Percentiles rank a stretch among this genome's conserved stretches.
Conservation (phyloP, 2,888 invertebrate genomes). For the Acleris holmiana region DNA sequence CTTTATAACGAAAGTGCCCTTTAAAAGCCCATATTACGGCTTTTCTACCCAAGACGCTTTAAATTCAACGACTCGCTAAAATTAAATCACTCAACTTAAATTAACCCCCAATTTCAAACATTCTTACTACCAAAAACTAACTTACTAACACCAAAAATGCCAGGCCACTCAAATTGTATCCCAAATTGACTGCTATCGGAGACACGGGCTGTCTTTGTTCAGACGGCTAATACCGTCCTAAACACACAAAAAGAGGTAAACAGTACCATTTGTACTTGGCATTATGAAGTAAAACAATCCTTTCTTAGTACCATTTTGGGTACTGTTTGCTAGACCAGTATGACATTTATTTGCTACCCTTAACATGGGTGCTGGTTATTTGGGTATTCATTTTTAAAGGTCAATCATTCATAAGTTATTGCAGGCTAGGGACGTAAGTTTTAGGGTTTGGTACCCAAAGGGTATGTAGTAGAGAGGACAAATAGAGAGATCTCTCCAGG, state of each 20-base stretch:
- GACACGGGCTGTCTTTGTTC: not conserved
- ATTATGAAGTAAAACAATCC: conserved; percentile 28
- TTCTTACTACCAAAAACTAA: conserved; percentile 9
- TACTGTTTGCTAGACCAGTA: conserved; percentile 8
- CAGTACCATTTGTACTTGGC: conserved; percentile 27
- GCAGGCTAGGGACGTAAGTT: no score
- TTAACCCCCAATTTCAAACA: no score
- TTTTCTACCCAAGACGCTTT: no score
- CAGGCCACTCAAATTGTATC: not conserved
- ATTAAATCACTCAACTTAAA: not conserved
- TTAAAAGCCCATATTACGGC: no score
- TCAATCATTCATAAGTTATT: not conserved
- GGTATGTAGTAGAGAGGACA: no score
- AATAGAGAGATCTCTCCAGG: no score
- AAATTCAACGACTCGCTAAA: not conserved
- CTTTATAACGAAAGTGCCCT: no score
- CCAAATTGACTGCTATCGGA: not conserved
- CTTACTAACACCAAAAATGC: not conserved
- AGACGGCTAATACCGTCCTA: conserved; percentile 30
- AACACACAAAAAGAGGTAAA: conserved; percentile 25
- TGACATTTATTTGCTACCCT: not conserved
- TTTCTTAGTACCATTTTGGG: conserved; percentile 20
- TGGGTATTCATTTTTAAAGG: not conserved
- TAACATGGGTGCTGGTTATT: not conserved
- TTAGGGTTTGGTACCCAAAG: no score